Conservation (phyloP, 2,888 invertebrate species). For the Epistrophella euchroma region DNA sequence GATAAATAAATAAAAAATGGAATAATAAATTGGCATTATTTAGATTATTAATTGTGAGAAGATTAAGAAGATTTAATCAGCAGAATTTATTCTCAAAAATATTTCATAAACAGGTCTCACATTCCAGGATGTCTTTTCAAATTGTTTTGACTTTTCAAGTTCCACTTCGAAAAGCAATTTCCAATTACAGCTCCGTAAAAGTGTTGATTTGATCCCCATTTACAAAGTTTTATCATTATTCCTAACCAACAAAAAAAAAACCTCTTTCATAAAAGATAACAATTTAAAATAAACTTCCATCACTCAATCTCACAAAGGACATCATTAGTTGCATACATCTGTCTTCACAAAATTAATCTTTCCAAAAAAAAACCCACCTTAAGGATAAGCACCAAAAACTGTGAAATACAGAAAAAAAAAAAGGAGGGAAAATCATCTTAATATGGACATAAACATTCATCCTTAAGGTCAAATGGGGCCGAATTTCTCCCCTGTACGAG, state of each 20-base stretch:
- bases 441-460: constrained; percentile 21
- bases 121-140: neutral
- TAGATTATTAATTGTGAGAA: too few species aligned
- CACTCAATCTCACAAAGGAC: constrained; percentile 30
- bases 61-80: too few species aligned
- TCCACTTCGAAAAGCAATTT: neutral
- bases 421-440: constrained; percentile 21
- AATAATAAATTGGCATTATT: too few species aligned
- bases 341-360: constrained; percentile 34
- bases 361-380: constrained; percentile 5
- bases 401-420: neutral
- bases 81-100: neutral
- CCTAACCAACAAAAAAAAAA: neutral
- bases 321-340: constrained; percentile 21
- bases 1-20: too few species aligned
- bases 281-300: constrained; percentile 25
- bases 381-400: constrained; percentile 17
- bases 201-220: constrained; percentile 24
- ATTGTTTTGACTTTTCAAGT: constrained; percentile 1
- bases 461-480: constrained; percentile 36
- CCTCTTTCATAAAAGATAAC: constrained; percentile 18
- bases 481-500: neutral
- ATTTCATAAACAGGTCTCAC: neutral
- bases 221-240: constrained; percentile 17
- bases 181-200: constrained; percentile 26